A percentile compares a stretch with the other conserved stretches of the same genome.
Conservation (phyloP, 2,888 invertebrate species). For the Xestia sexstrigata region DNA sequence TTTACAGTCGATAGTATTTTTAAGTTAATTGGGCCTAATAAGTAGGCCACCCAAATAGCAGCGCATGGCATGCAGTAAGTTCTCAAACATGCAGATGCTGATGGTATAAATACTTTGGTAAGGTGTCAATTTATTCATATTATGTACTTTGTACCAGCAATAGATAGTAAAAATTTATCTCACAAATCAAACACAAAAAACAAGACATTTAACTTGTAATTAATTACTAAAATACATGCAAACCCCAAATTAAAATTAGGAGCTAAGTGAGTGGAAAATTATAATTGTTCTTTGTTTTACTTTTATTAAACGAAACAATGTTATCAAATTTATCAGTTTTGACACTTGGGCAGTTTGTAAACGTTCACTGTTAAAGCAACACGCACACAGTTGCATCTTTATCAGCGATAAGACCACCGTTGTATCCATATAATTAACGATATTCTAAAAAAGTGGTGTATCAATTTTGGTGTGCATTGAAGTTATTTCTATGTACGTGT, state of each 20-base stretch:
- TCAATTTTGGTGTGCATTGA: too few relatives aligned
- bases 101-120: too few relatives aligned
- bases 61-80: neutral
- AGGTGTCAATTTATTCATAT: neutral
- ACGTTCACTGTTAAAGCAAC: neutral
- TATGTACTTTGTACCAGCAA: neutral
- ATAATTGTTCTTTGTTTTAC: slow-evolving; percentile 38
- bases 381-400: neutral
- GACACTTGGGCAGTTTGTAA: neutral
- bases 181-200: neutral
- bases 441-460: neutral
- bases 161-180: neutral
- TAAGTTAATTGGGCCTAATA: too few relatives aligned
- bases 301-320: slow-evolving; percentile 5
- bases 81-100: neutral
- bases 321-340: slow-evolving; percentile 27
- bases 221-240: slow-evolving; percentile 27
- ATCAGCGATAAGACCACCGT: too few relatives aligned
- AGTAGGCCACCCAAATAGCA: too few relatives aligned
- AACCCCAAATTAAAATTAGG: slow-evolving; percentile 24
- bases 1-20: too few relatives aligned
- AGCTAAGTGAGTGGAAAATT: slow-evolving; percentile 41
- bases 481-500: too few relatives aligned
- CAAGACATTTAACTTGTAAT: neutral
- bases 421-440: neutral